phyloP scores from a whole-genome alignment of 1,140 invertebrate genomes.

The Pteromalus puparum region DNA sequence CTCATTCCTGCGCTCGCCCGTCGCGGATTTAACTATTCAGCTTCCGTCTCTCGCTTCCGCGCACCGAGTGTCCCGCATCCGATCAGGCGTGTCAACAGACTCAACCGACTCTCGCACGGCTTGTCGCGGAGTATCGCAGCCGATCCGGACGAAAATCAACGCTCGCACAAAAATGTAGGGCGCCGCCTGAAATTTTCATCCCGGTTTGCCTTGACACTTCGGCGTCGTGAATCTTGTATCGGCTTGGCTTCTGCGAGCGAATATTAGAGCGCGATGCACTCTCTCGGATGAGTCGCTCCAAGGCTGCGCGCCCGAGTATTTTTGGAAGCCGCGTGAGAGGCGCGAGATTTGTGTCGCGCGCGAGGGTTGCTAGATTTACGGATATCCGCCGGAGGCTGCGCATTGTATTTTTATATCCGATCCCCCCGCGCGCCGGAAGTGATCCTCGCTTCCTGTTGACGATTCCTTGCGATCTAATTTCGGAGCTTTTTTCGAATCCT shows the following conservation, averaged over 20 bases:
- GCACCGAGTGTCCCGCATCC: background rate
- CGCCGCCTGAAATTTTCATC: conserved; percentile 47
- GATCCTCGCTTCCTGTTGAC: too few relatives aligned
- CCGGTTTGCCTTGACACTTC: background rate
- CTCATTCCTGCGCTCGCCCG: background rate
- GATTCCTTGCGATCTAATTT: too few relatives aligned
- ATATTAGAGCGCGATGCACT: conserved; percentile 27
- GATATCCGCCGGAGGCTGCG: background rate
- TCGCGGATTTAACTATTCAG: conserved; percentile 33
- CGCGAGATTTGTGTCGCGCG: background rate
- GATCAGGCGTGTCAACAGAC: conserved; percentile 40
- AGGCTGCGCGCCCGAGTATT: background rate
- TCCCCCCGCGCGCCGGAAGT: too few relatives aligned
- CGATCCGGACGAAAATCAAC: conserved; percentile 5
- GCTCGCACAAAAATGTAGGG: conserved; percentile 37
- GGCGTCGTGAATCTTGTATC: conserved; percentile 25
- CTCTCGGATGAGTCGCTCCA: background rate
- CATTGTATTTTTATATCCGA: background rate
- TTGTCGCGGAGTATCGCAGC: background rate
- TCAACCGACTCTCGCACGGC: conserved; percentile 37
- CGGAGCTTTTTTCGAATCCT: too few relatives aligned
- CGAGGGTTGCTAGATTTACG: background rate
- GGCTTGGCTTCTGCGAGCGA: conserved; percentile 19
- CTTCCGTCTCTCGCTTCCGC: background rate
- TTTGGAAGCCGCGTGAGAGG: background rate